Base-by-base conservation (phyloP, 2,888 invertebrate species). In the Opisthograptis luteolata region DNA sequence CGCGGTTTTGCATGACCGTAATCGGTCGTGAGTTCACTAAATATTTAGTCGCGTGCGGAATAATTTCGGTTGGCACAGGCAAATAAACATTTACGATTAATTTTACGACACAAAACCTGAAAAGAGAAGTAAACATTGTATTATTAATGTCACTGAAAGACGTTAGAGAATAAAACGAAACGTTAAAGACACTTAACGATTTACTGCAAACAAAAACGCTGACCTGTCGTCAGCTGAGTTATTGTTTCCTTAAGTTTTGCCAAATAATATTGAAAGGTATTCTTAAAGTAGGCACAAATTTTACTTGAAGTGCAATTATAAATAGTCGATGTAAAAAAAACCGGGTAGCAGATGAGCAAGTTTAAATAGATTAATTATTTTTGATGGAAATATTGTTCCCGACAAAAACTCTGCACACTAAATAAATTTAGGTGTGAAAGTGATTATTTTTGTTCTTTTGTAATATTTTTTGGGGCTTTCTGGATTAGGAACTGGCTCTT, bases 21-120 rank as follows among this genome's bases (percentile, higher is more conserved):
- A 79, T 81, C 75, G 44, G 44, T 27, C 27, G 31, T 24, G 35
- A 28, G 63, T 72, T 73, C 66, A 73, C 77, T 77, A 79, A 82
- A 79, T 79, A 81, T 79, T 78, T 75, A 69, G 82, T 84, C 78
- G 83, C 84, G 83, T 84, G 83, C 73, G 62, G 53, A 68, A 70
- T 67, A 70, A 73, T 68, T 73, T 68, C 60, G 66, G 68, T 60
- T 64, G 66, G 67, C 61, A 65, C 61, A 65, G 65, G 70, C 62
- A 64, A 73, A 75, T 71, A 74, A 77, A 72, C 69, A 73, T 75
- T 70, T 69, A 75, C 70, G 71, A 70, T 72, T 70, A 69, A 73
- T 62, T 74, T 73, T 68, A 74, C 58, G 64, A 66, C 62, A 64
- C 34, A 50, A 60, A 57, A 59, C 55, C 60, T 62, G 42, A 56